Base-by-base conservation (phyloP, 2,888 invertebrate genomes). In the Polydrusus tereticollis region DNA sequence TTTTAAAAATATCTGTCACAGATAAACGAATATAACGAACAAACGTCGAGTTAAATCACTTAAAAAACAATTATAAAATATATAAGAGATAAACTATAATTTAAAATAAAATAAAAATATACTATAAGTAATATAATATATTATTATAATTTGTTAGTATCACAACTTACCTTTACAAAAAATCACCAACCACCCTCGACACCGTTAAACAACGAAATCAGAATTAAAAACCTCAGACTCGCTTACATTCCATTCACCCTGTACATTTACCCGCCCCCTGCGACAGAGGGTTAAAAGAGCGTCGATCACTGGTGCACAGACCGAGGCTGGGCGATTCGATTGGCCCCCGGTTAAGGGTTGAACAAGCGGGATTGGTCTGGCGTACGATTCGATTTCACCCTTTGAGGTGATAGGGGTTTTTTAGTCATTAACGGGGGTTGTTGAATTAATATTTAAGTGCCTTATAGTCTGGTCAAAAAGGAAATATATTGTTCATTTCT, bases 241-340 rank as follows among this genome's bases (percentile, higher is more conserved):
- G 16, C 45, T 7, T 12, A 45, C 60, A 33, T 71, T 74, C 73
- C 77, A 69, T 62, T 72, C 77, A 63, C 75, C 75, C 77, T 76
- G 78, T 76, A 74, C 47, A 18, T 41, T 55, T 36, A 78, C 77
- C 80, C 78, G 80, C 79, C 76, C 74, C 77, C 60, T 69, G 72
- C 69, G 76, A 77, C 74, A 78, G 79, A 78, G 81, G 81, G 80
- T 81, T 81, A 80, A 81, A 81, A 81, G 80, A 77, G 77, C 80
- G 80, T 50, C 79, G 82, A 82, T 81, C 82, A 80, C 77, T 78
- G 79, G 80, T 79, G 74, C 79, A 74, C 76, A 75, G 77, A 71
- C 77, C 77, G 77, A 72, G 75, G 69, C 43, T 69, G 63, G 58
- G 50, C 50, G 73, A 47, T 57, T 64, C 64, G 62, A 81, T 81